Conservation (phyloP, 2,888 invertebrate species). For the Amaurobius ferox region DNA sequence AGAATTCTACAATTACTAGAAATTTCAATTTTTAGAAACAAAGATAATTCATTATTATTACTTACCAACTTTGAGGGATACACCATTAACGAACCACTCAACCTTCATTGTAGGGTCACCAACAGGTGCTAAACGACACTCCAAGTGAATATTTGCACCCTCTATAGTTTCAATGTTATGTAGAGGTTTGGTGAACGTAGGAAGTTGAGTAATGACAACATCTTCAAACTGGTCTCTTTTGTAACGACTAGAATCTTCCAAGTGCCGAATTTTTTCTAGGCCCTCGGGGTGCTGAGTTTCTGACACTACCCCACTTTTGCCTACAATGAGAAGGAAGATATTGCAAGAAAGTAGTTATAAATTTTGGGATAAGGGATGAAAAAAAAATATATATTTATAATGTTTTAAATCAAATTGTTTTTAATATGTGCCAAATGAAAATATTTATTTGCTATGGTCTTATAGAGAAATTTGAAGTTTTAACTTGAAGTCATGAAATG, state of each 20-base stretch:
- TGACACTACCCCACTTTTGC: constrained; percentile 80
- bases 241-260: constrained; percentile 82
- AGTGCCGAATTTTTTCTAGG: constrained; percentile 91
- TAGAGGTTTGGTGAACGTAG: constrained; percentile 90
- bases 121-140: constrained; percentile 96
- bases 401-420: no score
- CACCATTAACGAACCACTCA: constrained; percentile 97
- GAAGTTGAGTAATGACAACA: constrained; percentile 88
- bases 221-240: constrained; percentile 63
- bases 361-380: no score
- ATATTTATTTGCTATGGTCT: no score
- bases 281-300: constrained; percentile 96
- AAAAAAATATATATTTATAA: no score
- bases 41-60: no score
- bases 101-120: constrained; percentile 97
- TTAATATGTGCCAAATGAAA: no score
- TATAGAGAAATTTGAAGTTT: no score
- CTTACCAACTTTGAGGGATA: constrained; percentile 90
- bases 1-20: no score
- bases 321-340: constrained; percentile 14
- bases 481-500: no score
- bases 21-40: no score
- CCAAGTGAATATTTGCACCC: constrained; percentile 87
- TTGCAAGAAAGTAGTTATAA: not conserved
- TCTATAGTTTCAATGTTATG: constrained; percentile 88